Percentiles rank a stretch among this genome's conserved stretches.
phyloP scores from a whole-genome alignment of 1,140 invertebrate genomes.

The Leptinotarsa defecta region DNA sequence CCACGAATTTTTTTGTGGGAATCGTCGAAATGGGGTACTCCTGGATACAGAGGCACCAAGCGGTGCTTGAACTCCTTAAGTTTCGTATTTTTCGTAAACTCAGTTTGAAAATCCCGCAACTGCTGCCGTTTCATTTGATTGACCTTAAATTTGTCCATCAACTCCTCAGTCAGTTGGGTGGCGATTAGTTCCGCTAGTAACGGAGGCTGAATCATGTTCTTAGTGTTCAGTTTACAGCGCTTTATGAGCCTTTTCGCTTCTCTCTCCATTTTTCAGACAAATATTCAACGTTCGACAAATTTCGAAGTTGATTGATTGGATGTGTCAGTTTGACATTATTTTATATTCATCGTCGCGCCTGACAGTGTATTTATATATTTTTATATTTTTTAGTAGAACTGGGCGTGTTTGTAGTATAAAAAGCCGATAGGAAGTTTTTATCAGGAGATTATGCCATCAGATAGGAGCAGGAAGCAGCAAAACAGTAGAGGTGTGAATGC shows the following conservation, averaged over 20 bases:
- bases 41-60: conserved; percentile 44
- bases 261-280: conserved; percentile 10
- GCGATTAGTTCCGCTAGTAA: conserved; percentile 39
- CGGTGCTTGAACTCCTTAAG: conserved; percentile 43
- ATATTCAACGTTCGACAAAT: neutral
- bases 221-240: conserved; percentile 28
- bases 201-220: conserved; percentile 24
- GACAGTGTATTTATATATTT: neutral
- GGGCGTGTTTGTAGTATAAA: neutral
- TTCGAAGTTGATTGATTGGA: neutral
- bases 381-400: neutral
- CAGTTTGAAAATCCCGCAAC: conserved; percentile 40
- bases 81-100: conserved; percentile 45
- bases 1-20: conserved; percentile 41
- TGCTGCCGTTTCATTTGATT: conserved; percentile 40
- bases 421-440: neutral
- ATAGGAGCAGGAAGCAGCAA: neutral
- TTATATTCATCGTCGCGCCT: conserved; percentile 1
- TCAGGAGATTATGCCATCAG: neutral
- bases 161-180: conserved; percentile 40
- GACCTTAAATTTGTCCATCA: conserved; percentile 48
- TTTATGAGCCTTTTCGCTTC: conserved; percentile 14
- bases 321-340: conserved; percentile 4
- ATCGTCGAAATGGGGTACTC: conserved; percentile 43
- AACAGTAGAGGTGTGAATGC: neutral